Evolutionary conservation across 2,797 vertebrate species (phyloP).

Genomic region (Dendrocincla fuliginosa): DNA sequence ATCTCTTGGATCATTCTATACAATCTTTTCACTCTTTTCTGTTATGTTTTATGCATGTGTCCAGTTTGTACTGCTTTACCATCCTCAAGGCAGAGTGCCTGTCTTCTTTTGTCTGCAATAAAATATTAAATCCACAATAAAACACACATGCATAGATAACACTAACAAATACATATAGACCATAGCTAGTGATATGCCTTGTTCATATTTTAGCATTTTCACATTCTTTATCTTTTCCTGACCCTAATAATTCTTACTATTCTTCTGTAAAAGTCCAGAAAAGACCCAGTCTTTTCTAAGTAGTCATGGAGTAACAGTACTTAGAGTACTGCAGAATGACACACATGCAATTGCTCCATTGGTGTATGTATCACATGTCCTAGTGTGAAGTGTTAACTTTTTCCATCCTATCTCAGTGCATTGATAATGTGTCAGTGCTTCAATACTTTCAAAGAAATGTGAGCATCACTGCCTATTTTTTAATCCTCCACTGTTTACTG

Average conservation of each 20-base stretch:
- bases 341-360: background rate
- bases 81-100: background rate
- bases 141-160: background rate
- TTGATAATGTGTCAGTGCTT: background rate
- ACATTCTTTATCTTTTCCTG: background rate
- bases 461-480: background rate
- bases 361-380: background rate
- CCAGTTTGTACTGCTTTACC: background rate
- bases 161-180: background rate
- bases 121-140: background rate
- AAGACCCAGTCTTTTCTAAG: background rate
- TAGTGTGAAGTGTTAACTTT: background rate
- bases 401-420: background rate
- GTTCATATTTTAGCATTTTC: background rate
- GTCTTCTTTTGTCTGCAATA: background rate
- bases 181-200: background rate
- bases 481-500: background rate
- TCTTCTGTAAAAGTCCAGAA: background rate
- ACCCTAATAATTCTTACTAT: background rate
- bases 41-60: background rate
- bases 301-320: background rate
- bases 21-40: background rate
- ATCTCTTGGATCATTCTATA: background rate
- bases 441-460: background rate
- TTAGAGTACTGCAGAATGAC: background rate